Evolutionary conservation across 2,113 vertebrate genomes (phyloP), one percentile per base, ranked within the genome.

Genomic region (Pseudorectes ferrugineus): DNA sequence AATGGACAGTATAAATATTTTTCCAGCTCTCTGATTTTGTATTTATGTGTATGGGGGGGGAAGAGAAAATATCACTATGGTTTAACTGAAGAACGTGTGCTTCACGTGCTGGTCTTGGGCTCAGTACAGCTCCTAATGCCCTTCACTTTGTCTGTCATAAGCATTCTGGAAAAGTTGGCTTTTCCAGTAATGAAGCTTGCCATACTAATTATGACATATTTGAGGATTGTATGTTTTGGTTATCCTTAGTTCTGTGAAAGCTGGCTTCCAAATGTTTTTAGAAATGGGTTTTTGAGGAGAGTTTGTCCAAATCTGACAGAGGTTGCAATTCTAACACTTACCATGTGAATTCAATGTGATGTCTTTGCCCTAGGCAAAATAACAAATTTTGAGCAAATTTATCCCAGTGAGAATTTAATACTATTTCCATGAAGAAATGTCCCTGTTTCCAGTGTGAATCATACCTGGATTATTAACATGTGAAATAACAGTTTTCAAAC

Each of bases 381-480:
- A 85, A 66, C 49, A 75, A 85, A 70, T 95, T 94, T 89, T 85
- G 40, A 84, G 23, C 36, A 89, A 81, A 91, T 88, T 86, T 86
- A 23, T 92, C 68, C 22, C 23, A 61, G 74, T 82, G 85, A 92
- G 66, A 82, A 65, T 65, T 51, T 65, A 65, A 61, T 92, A 45
- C 8, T 38, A 36, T 67, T 93, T 72, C 73, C 48, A 45, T 2
- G 2, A 78, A 72, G 48, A 57, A 77, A 89, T 72, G 9, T 61
- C 25, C n/a, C 5, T 74, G 4, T 93, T 94, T 94, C 81, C 52
- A 48, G n/a, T 45, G n/a, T 77, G 36, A 80, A 46, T 84, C 63
- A 33, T 58, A 36, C 25, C 46, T 80, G 21, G 9, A 71, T 85
- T 94, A 38, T 58, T 79, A 65, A 43, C 36, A 57, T 48, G 49